These are phyloP conservation scores for Colinus virginianus DNA, from an alignment of 2,113 vertebrate genomes.

Conservation along the genomic window DNA sequence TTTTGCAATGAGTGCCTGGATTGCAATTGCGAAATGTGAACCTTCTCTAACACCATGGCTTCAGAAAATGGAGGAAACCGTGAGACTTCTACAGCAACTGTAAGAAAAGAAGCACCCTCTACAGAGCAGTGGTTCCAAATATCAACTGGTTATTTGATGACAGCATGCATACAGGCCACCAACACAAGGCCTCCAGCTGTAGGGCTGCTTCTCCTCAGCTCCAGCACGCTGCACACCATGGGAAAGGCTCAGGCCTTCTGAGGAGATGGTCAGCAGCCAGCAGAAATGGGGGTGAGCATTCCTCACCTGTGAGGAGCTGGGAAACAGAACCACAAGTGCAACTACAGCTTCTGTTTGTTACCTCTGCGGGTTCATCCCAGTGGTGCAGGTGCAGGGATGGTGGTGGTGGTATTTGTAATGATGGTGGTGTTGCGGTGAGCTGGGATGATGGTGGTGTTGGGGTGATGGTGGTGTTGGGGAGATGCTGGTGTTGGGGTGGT, in stretches of 20 bases:
- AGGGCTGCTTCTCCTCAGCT: background rate
- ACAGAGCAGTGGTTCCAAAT: rapidly evolving
- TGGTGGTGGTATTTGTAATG: no score
- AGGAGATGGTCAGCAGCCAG: background rate
- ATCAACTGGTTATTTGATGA: rapidly evolving
- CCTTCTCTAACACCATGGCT: rapidly evolving
- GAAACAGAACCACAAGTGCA: rapidly evolving
- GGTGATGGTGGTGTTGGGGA: background rate
- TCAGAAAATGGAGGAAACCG: background rate
- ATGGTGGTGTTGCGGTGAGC: background rate
- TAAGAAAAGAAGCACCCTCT: background rate
- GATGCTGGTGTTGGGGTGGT: background rate
- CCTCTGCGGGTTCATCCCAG: background rate
- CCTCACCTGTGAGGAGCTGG: rapidly evolving
- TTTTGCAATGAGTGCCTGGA: background rate
- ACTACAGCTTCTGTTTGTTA: rapidly evolving
- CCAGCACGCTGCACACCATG: background rate
- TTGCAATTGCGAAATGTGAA: background rate
- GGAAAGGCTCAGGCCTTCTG: rapidly evolving
- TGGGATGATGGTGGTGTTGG: no score
- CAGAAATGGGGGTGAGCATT: background rate
- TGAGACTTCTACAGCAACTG: background rate
- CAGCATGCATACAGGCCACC: rapidly evolving
- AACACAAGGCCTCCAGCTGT: background rate
- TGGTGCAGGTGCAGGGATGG: background rate